Evolutionary conservation across 2,888 invertebrate genomes (phyloP).

Genomic region (Drosophila koepferae): DNA sequence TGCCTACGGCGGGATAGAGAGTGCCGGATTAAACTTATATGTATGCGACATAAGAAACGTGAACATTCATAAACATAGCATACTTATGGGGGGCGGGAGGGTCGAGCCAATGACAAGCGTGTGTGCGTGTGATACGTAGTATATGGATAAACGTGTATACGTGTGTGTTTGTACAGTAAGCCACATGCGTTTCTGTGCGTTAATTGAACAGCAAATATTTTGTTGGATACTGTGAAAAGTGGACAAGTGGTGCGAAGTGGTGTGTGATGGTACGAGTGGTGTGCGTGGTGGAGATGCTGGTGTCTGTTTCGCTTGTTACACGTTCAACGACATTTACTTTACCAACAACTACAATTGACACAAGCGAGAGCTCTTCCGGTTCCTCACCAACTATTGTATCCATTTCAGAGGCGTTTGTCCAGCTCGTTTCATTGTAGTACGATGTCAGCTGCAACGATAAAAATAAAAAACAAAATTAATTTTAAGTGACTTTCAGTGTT

Average conservation of each 20-base stretch:
- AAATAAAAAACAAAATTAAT: neutral
- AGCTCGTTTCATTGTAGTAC: conserved; percentile 84
- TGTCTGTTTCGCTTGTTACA: conserved; percentile 61
- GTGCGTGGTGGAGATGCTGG: conserved; percentile 19
- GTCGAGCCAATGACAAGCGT: conserved; percentile 33
- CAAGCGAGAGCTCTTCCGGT: conserved; percentile 91
- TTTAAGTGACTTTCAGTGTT: conserved; percentile 17
- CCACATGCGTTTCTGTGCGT: conserved; percentile 51
- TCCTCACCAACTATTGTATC: conserved; percentile 87
- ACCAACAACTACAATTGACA: conserved; percentile 93
- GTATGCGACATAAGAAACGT: conserved; percentile 27
- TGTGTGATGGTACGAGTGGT: conserved; percentile 2
- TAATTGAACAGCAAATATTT: conserved; percentile 58
- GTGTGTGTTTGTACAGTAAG: conserved; percentile 24
- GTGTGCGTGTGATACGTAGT: neutral
- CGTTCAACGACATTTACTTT: conserved; percentile 86
- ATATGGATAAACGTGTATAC: neutral
- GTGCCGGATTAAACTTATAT: conserved; percentile 45
- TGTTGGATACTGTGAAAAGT: conserved; percentile 28
- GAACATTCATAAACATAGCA: conserved; percentile 65
- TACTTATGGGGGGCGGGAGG: conserved; percentile 64
- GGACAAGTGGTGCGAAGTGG: conserved; percentile 14
- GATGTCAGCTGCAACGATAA: conserved; percentile 82
- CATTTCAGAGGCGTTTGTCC: conserved; percentile 84
- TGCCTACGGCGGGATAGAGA: conserved; percentile 87